Evolutionary conservation across 2,888 invertebrate species (phyloP).

Genomic region (Sinotaia quadrata): DNA sequence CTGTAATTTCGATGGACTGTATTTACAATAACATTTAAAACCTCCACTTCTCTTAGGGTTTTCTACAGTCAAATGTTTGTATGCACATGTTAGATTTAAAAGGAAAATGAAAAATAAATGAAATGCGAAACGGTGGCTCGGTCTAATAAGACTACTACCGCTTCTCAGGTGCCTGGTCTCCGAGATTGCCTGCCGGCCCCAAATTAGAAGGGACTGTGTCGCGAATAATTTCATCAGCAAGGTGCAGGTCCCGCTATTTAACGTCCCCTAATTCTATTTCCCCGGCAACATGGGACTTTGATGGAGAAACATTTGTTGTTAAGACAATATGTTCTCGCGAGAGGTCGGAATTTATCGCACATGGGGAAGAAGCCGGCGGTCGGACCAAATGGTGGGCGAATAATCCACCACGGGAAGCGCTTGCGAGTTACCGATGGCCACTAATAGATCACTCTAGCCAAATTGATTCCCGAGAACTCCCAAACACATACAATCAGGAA

Average conservation of each 20-base stretch:
- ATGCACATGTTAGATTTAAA: too few species aligned
- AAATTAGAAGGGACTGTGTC: slow-evolving; percentile 35
- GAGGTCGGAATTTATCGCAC: slow-evolving; percentile 25
- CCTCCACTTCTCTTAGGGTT: too few species aligned
- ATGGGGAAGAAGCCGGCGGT: neutral
- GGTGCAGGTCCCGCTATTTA: slow-evolving; percentile 31
- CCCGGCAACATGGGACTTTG: slow-evolving; percentile 34
- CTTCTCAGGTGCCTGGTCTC: slow-evolving; percentile 12
- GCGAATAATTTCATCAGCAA: slow-evolving; percentile 31
- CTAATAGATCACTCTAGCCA: slow-evolving; percentile 15
- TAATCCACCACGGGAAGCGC: neutral
- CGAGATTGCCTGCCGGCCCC: slow-evolving; percentile 33
- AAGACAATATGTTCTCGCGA: slow-evolving; percentile 36
- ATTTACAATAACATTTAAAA: too few species aligned
- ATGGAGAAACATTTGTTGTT: slow-evolving; percentile 37
- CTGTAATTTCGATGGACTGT: too few species aligned
- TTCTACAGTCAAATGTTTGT: too few species aligned
- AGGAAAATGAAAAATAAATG: too few species aligned
- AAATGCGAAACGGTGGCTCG: too few species aligned
- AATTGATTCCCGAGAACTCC: slow-evolving; percentile 29
- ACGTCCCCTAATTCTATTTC: slow-evolving; percentile 35
- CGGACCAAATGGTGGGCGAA: neutral
- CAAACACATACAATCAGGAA: slow-evolving; percentile 36
- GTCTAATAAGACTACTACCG: too few species aligned
- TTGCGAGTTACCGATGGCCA: neutral